A percentile compares a stretch with the other conserved stretches of the same genome.
Conservation (phyloP, 2,888 invertebrate genomes). For the Dastarcus helophoroides region DNA sequence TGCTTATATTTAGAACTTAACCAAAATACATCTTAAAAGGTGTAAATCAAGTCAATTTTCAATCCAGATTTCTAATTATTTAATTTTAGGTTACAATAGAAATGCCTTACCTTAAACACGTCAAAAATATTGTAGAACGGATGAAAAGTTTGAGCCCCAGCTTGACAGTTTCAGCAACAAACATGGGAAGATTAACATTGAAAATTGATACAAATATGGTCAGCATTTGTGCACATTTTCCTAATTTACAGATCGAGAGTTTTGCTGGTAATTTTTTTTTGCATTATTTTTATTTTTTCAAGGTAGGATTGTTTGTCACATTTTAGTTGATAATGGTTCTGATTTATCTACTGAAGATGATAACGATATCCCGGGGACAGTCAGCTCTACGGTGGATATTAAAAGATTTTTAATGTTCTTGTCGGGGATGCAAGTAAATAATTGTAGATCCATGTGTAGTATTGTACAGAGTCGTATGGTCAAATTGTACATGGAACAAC, state of each 20-base stretch:
- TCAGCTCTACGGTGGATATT: slow-evolving; percentile 59
- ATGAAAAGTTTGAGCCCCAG: slow-evolving; percentile 69
- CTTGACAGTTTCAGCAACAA: slow-evolving; percentile 60
- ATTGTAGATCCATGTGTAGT: slow-evolving; percentile 62
- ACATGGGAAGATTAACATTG: slow-evolving; percentile 57
- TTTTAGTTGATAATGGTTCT: slow-evolving; percentile 11
- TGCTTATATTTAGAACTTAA: slow-evolving; percentile 3
- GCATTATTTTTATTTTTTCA: slow-evolving; percentile 7
- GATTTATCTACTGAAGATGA: slow-evolving; percentile 12
- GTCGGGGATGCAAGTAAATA: slow-evolving; percentile 64
- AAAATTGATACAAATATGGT: slow-evolving; percentile 72
- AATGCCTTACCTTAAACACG: slow-evolving; percentile 63
- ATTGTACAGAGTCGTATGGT: slow-evolving; percentile 63
- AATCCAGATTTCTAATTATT: slow-evolving; percentile 10
- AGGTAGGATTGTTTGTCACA: slow-evolving; percentile 22
- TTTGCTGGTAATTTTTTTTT: slow-evolving; percentile 38
- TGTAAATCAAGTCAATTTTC: slow-evolving; percentile 1
- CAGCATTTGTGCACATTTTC: slow-evolving; percentile 70
- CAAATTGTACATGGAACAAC: slow-evolving; percentile 60
- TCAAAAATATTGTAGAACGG: slow-evolving; percentile 71
- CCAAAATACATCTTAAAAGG: too few species aligned
- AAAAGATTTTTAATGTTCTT: slow-evolving; percentile 71
- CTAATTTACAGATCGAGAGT: slow-evolving; percentile 53
- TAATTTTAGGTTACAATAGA: slow-evolving; percentile 59
- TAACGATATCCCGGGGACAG: slow-evolving; percentile 34